Evolutionary conservation across 2,888 invertebrate genomes (phyloP).

Genomic region (Hirtodrosophila alboralis): DNA sequence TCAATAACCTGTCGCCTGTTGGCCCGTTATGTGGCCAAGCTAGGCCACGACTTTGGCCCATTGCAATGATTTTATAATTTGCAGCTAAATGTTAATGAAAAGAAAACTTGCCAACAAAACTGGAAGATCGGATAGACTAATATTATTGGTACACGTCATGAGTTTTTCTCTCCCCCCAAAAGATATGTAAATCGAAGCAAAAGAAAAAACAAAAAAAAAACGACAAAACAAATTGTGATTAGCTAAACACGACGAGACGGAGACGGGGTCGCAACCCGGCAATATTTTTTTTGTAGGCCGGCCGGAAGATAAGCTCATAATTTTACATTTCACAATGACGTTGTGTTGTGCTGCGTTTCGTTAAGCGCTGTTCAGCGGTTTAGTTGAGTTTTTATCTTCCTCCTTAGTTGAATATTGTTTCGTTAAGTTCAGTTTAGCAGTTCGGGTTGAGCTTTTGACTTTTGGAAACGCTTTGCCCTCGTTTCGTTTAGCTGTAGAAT

Average conservation of each 20-base stretch:
- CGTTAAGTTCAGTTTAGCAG: no score
- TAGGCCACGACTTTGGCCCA: slow-evolving; percentile 33
- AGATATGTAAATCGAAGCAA: not conserved
- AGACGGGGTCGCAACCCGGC: no score
- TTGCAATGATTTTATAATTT: slow-evolving; percentile 51
- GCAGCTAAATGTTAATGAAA: slow-evolving; percentile 56
- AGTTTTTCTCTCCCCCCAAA: slow-evolving; percentile 40
- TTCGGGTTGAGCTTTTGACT: no score
- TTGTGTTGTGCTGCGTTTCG: slow-evolving; percentile 3
- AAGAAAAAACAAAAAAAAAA: slow-evolving; percentile 7
- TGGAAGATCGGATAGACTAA: no score
- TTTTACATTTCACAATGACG: slow-evolving; percentile 3
- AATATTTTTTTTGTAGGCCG: slow-evolving; percentile 42
- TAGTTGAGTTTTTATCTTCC: slow-evolving; percentile 42
- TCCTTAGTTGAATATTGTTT: no score
- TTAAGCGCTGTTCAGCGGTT: slow-evolving; percentile 14
- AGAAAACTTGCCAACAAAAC: no score
- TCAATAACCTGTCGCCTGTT: slow-evolving; percentile 58
- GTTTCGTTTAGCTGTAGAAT: no score
- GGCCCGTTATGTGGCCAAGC: no score
- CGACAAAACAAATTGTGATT: slow-evolving; percentile 41
- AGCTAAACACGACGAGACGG: slow-evolving; percentile 41
- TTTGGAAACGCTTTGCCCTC: no score
- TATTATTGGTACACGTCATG: slow-evolving; percentile 60
- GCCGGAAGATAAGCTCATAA: slow-evolving; percentile 48